Conservation (phyloP, 2,797 vertebrate species). For the Myotis findleyi region DNA sequence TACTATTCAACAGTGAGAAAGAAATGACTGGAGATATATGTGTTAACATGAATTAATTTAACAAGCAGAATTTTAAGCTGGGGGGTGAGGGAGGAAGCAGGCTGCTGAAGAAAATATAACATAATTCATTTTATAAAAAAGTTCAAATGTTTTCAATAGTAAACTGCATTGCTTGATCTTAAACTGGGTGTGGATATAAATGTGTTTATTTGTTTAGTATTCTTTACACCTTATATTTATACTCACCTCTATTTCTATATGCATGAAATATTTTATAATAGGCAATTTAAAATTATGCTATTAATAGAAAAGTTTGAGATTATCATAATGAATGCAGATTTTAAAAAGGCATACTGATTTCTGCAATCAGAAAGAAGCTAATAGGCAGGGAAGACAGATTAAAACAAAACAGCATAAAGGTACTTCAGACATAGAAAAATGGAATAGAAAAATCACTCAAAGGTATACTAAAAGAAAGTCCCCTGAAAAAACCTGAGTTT, state of each 20-base stretch:
- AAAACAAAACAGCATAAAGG: neutral
- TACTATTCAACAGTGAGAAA: neutral
- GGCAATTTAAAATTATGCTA: neutral
- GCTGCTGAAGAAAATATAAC: neutral
- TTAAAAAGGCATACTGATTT: neutral
- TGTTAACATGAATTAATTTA: neutral
- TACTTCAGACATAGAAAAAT: neutral
- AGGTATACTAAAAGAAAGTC: neutral
- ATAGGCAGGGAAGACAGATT: neutral
- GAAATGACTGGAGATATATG: neutral
- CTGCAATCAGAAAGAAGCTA: neutral
- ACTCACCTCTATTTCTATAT: neutral
- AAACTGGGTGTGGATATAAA: neutral
- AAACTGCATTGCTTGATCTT: neutral
- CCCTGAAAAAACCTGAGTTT: neutral
- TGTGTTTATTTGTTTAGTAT: neutral
- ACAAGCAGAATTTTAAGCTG: constrained; percentile 8
- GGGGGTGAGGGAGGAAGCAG: neutral
- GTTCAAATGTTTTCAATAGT: neutral
- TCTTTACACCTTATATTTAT: neutral
- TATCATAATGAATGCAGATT: neutral
- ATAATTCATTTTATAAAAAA: constrained; percentile 14
- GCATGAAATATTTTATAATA: neutral
- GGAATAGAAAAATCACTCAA: neutral
- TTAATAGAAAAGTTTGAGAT: neutral